These are phyloP conservation scores for Meteorus colon DNA, from an alignment of 2,888 invertebrate genomes.

Conservation along the genomic window DNA sequence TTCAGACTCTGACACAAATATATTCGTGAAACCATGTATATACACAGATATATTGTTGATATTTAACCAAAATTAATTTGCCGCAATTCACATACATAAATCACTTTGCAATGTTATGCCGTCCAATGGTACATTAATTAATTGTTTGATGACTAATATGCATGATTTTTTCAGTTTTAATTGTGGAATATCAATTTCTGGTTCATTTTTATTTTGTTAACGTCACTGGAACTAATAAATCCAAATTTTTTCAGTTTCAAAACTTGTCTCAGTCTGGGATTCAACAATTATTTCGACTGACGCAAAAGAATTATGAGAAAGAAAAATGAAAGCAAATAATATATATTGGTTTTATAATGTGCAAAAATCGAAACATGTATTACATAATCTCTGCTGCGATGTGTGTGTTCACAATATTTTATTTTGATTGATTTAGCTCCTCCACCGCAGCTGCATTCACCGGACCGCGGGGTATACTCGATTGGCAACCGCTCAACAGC, in stretches of 20 bases:
- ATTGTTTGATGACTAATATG: constrained; percentile 42
- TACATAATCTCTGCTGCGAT: constrained; percentile 51
- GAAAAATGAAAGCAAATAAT: constrained; percentile 18
- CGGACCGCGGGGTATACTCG: constrained; percentile 72
- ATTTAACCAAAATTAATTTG: constrained; percentile 33
- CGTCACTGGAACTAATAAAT: background rate
- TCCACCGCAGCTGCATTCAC: constrained; percentile 65
- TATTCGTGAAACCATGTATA: constrained; percentile 13
- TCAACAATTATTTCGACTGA: constrained; percentile 30
- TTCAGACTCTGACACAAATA: constrained; percentile 18
- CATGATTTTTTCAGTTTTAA: constrained; percentile 66
- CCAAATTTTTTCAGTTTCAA: constrained; percentile 49
- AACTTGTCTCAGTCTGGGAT: constrained; percentile 39
- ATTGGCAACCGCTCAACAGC: constrained; percentile 73
- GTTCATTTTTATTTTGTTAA: constrained; percentile 36
- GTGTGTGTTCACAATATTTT: constrained; percentile 42
- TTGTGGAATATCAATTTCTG: constrained; percentile 37
- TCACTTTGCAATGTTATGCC: background rate
- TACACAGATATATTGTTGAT: constrained; percentile 31
- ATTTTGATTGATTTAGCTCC: constrained; percentile 67
- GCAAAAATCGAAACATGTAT: constrained; percentile 46
- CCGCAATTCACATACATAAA: background rate
- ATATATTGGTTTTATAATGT: constrained; percentile 31
- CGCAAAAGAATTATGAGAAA: too few relatives aligned
- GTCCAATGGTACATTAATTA: constrained; percentile 49